Evolutionary conservation across 2,888 invertebrate genomes (phyloP).

Genomic region (Lacanobia wlatinum): DNA sequence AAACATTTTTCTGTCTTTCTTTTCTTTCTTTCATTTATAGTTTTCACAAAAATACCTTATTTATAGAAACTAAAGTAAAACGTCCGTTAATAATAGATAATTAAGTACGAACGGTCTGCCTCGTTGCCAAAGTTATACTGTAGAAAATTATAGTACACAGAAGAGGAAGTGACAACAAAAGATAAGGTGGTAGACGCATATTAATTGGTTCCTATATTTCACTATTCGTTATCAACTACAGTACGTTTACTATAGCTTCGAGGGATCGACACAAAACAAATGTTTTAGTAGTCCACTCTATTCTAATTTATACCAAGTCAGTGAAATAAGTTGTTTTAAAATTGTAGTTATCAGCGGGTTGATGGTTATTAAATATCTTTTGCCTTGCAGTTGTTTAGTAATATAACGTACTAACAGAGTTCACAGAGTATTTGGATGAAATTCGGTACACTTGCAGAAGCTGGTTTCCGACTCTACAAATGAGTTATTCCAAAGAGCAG

Average conservation of each 20-base stretch:
- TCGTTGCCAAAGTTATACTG: neutral
- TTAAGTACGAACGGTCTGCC: neutral
- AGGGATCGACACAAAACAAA: neutral
- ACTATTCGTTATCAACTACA: constrained; percentile 1
- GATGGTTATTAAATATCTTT: neutral
- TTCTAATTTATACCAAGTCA: neutral
- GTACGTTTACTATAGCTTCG: constrained; percentile 4
- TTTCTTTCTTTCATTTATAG: neutral
- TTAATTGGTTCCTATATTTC: constrained; percentile 14
- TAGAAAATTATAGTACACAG: neutral
- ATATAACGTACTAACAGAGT: too few species aligned
- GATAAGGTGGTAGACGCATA: constrained; percentile 1
- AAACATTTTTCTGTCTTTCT: too few species aligned
- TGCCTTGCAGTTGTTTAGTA: neutral
- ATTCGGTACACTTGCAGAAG: neutral
- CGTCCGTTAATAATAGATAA: neutral
- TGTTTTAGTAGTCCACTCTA: neutral
- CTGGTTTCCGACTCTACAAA: neutral
- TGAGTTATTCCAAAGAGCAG: constrained; percentile 6
- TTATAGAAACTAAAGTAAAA: neutral
- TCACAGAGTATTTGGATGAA: too few species aligned
- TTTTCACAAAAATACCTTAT: neutral
- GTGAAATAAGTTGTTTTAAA: neutral
- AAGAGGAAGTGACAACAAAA: constrained; percentile 7
- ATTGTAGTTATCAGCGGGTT: constrained; percentile 8